Base-by-base conservation (phyloP, 2,888 invertebrate genomes). In the Smittia sp. region DNA sequence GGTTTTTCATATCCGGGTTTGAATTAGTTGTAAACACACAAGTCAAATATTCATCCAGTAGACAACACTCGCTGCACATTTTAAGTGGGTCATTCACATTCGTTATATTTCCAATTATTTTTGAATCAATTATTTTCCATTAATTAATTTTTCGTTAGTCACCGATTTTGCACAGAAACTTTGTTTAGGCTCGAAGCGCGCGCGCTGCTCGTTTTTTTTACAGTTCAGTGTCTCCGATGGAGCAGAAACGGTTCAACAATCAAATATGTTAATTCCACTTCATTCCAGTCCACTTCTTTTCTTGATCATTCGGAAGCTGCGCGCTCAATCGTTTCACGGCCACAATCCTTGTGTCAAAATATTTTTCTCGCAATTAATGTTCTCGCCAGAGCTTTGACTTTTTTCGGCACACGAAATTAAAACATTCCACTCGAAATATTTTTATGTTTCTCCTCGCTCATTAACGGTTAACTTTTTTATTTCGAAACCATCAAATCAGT, bases 81-180 rank as follows among this genome's bases (percentile, higher is more conserved):
- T 67, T 32, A 67, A 24, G 41, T 67, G 39, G 67, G 67, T 67
- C 67, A 67, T 67, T 67, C 67, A 67, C 67, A 39, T 67, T 58
- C 20, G 22, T 22, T 18, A 15, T 58, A 18, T 20, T 58, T 58
- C 22, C 9, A 7, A 18, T 67, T n/a, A 41, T 41, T 24, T 41
- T 39, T 27, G 32, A 18, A 67, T 15, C 32, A 65, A 65, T 27
- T 65, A n/a, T 13, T 39, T 67, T 22, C 41, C 67, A 11, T 24
- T 65, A 67, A 67, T 13, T 67, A 24, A n/a, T 46, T 58, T 58
- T 58, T 58, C 11, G 6, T 58, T 20, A 58, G 58, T 58, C 58
- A 58, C 18, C 18, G 18, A 20, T 58, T 58, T 58, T 22, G 58
- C 22, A 22, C 58, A 58, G n/a, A 58, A 58, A 58, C 18, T 15